Base-by-base conservation (phyloP, 2,113 vertebrate species). In the Microcebus jonahi region DNA sequence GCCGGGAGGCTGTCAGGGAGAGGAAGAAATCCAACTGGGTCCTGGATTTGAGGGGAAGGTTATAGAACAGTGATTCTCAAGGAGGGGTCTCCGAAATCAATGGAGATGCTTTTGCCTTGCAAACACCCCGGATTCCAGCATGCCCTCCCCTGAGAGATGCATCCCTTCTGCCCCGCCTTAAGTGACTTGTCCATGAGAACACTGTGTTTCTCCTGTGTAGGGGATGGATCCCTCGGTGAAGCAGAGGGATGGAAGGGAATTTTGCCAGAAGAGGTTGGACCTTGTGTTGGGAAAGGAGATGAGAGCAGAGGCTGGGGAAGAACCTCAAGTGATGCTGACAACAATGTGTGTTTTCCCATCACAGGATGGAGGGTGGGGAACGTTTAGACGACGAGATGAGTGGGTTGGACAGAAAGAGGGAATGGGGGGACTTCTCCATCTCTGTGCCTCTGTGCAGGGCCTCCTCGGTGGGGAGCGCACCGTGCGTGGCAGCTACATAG, bases 271-370 rank as follows among this genome's bases (percentile, higher is more conserved):
- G 27, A 48, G 6, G 29, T 11, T 82, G 53, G 34, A 29, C 8
- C 36, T 50, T 4, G 59, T 48, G 8, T 53, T 23, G 50, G 29
- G 12, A 63, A 50, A 50, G 4, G 53, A 39, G 57, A 20, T 2
- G 67, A 45, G 48, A 0, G 2, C 50, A 15, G 5, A 29, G 79
- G 7, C 53, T 53, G 55, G 36, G 63, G 45, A 55, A 20, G 68
- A 5, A 29, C 18, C 31, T 18, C 9, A 29, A 13, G 5, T 42
- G 59, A 18, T 31, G 4, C 31, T 42, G 27, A 12, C 5, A 20
- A 20, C 13, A 8, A 7, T 5, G 15, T 20, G 11, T 1, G 0
- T 75, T 17, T 55, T 23, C 13, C 57, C 2, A 4, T 77, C 12
- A 2, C 29, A 27, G 27, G 45, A 42, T 29, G 57, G 53, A 15